A percentile compares a stretch with the other conserved stretches of the same genome.
Conservation (phyloP, 2,797 vertebrate genomes). For the Aldrovandia affinis region DNA sequence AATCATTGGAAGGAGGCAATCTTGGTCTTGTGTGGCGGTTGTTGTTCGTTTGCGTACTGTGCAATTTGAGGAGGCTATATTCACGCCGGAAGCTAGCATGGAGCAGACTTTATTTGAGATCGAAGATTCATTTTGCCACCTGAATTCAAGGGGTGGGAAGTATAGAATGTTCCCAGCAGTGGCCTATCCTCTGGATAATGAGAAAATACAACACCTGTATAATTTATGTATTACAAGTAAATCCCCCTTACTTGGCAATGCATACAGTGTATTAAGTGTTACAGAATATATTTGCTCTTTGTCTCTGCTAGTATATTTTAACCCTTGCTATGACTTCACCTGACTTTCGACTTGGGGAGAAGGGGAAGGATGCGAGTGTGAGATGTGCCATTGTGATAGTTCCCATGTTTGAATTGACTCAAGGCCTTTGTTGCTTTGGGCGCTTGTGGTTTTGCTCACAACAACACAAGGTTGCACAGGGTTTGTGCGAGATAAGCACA, state of each 20-base stretch:
- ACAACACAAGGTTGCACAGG: neutral
- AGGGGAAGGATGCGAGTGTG: neutral
- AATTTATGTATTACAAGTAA: slow-evolving; percentile 9
- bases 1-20: neutral
- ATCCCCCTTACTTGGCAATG: neutral
- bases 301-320: neutral
- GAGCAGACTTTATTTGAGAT: neutral
- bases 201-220: neutral
- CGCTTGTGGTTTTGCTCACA: neutral
- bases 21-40: neutral
- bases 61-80: neutral
- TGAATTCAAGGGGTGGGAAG: neutral
- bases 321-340: too few species aligned
- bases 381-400: neutral
- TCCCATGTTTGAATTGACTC: neutral
- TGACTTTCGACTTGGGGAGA: too few species aligned
- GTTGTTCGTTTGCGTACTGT: neutral
- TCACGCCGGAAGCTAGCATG: neutral
- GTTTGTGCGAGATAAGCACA: too few species aligned
- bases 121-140: neutral
- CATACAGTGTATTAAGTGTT: neutral
- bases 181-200: neutral
- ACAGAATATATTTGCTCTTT: neutral
- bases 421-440: neutral
- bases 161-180: neutral